These are phyloP conservation scores for Anas bernieri DNA, from an alignment of 2,797 vertebrate genomes.

Conservation along the genomic window DNA sequence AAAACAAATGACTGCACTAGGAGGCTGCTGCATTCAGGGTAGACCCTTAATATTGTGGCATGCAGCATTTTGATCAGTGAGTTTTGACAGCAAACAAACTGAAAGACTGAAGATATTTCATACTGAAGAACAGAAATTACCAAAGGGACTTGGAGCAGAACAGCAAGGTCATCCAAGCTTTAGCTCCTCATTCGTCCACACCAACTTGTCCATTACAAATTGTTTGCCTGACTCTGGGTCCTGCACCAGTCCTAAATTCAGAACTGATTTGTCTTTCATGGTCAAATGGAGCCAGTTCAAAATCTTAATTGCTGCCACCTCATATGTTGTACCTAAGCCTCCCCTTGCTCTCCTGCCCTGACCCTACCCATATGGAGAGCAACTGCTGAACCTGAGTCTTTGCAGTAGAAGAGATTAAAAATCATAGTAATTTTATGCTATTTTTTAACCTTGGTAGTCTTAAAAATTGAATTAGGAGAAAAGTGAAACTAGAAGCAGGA, in stretches of 20 bases:
- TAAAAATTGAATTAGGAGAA: neutral
- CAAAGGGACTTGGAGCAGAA: neutral
- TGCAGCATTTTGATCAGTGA: neutral
- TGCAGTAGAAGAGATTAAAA: neutral
- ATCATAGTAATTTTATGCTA: neutral
- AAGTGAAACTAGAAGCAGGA: neutral
- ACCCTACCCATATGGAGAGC: neutral
- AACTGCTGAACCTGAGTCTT: neutral
- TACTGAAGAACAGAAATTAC: neutral
- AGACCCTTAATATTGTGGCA: neutral
- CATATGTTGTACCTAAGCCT: neutral
- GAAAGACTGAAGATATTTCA: neutral
- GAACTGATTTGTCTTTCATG: neutral
- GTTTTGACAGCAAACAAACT: neutral
- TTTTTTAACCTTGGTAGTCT: neutral
- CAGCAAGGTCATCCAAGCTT: rapidly evolving
- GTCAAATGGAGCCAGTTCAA: neutral
- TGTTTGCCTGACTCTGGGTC: neutral
- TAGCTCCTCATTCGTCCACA: neutral
- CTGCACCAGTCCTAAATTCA: neutral
- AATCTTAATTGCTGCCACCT: neutral
- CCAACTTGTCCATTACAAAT: neutral
- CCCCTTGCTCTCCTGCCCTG: neutral
- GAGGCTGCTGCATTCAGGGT: neutral
- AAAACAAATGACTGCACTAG: neutral